Percentiles rank a stretch among this genome's conserved stretches.
Evolutionary conservation across 2,888 invertebrate genomes (phyloP).

Genomic region (Argyra leucocephala): DNA sequence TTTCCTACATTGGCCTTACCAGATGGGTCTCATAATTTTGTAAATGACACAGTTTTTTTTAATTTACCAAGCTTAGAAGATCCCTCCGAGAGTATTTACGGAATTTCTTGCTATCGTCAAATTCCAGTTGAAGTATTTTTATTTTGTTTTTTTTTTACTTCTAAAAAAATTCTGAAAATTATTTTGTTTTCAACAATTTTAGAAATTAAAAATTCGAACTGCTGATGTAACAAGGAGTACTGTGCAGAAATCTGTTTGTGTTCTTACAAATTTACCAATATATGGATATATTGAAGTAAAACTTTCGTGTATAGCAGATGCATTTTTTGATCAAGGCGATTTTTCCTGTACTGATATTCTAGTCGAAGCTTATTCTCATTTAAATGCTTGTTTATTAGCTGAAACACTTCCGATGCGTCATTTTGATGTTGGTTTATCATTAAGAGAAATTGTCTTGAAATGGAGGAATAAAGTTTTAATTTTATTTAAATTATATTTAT

Average conservation of each 20-base stretch:
- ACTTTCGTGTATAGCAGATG: conserved; percentile 89
- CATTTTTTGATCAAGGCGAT: conserved; percentile 93
- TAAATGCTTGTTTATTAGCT: conserved; percentile 64
- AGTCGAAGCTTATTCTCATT: conserved; percentile 83
- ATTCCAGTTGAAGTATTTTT: conserved; percentile 74
- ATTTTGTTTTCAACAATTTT: conserved; percentile 28
- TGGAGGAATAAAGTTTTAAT: conserved; percentile 89
- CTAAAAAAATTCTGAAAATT: background rate
- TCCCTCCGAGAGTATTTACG: conserved; percentile 80
- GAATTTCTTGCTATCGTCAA: conserved; percentile 95
- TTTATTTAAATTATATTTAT: conserved; percentile 80
- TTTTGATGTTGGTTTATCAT: conserved; percentile 39
- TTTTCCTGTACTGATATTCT: conserved; percentile 79
- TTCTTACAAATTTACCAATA: conserved; percentile 78
- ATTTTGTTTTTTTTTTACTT: too few species aligned
- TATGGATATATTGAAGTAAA: conserved; percentile 93
- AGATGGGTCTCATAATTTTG: conserved; percentile 95
- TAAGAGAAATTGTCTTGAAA: conserved; percentile 39
- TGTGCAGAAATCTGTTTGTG: conserved; percentile 96
- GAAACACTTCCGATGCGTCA: conserved; percentile 49
- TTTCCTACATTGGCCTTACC: conserved; percentile 93
- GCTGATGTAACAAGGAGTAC: conserved; percentile 94
- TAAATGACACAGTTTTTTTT: conserved; percentile 92
- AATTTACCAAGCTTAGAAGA: conserved; percentile 82
- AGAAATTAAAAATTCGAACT: conserved; percentile 85